Evolutionary conservation across 1,140 invertebrate genomes (phyloP).

Genomic region (Hesperophylax magnus): DNA sequence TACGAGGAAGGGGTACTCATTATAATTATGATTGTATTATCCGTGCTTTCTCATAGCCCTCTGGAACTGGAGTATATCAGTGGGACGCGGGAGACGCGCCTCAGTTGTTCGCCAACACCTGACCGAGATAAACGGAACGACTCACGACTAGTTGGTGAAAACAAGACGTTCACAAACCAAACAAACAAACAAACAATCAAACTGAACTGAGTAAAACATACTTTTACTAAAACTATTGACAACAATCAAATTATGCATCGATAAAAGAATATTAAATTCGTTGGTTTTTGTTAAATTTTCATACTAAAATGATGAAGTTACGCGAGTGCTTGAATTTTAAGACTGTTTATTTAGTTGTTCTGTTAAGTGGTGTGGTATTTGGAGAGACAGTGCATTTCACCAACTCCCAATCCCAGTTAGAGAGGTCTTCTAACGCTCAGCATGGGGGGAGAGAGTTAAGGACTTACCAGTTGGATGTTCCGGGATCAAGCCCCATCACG

Average conservation of each 20-base stretch:
- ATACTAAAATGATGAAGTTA: no score
- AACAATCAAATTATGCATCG: no score
- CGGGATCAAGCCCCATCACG: conserved; percentile 70
- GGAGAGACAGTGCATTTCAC: conserved; percentile 55
- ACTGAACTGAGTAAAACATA: not conserved
- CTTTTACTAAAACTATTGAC: no score
- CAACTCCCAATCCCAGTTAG: conserved; percentile 50
- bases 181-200: not conserved
- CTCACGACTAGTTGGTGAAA: not conserved
- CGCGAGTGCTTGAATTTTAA: no score
- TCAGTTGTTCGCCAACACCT: conserved; percentile 44
- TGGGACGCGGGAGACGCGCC: conserved; percentile 36
- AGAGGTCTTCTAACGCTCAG: conserved; percentile 46
- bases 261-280: no score
- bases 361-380: not conserved
- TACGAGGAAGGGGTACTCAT: conserved; percentile 43
- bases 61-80: conserved; percentile 56
- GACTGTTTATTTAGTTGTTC: not conserved
- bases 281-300: no score
- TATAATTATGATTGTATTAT: conserved; percentile 41
- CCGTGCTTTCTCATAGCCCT: conserved; percentile 54
- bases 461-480: conserved; percentile 68
- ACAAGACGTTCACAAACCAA: not conserved
- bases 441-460: conserved; percentile 21
- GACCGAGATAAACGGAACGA: not conserved